These are phyloP conservation scores for Melanostoma mellinum DNA, from an alignment of 2,888 invertebrate species.

Conservation along the genomic window DNA sequence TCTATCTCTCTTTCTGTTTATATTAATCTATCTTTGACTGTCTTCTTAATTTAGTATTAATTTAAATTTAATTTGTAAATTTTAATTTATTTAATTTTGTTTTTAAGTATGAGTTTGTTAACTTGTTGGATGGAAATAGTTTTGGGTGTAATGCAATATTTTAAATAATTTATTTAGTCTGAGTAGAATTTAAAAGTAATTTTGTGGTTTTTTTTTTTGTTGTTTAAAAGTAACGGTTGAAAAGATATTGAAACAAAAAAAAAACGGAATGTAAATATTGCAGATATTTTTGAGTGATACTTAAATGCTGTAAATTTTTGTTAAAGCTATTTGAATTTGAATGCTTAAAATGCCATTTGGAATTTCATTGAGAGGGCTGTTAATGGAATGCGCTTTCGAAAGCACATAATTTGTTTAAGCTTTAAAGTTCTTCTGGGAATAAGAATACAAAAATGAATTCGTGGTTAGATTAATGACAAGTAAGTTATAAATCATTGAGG, in stretches of 20 bases:
- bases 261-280: conserved; percentile 59
- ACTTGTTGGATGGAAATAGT: conserved; percentile 63
- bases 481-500: too few relatives aligned
- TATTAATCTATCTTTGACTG: conserved; percentile 29
- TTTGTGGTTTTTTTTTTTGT: conserved; percentile 44
- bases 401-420: conserved; percentile 4
- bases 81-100: conserved; percentile 40
- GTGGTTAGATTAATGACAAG: neutral
- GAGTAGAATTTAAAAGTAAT: conserved; percentile 46
- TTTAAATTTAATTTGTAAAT: conserved; percentile 43
- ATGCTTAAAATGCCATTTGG: conserved; percentile 47
- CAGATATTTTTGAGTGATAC: conserved; percentile 67
- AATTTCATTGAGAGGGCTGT: neutral
- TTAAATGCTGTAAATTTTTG: conserved; percentile 48
- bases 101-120: conserved; percentile 42
- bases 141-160: conserved; percentile 69
- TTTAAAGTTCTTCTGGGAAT: conserved; percentile 1
- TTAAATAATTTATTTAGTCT: conserved; percentile 26
- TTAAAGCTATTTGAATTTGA: conserved; percentile 39
- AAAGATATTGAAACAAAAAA: conserved; percentile 31
- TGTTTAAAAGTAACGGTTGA: conserved; percentile 54
- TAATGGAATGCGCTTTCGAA: conserved; percentile 45
- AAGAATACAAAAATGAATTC: neutral
- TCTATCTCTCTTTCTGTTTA: conserved; percentile 30
- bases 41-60: conserved; percentile 56